Conservation (phyloP, 2,797 vertebrate genomes). For the Nyctalus aviator region DNA sequence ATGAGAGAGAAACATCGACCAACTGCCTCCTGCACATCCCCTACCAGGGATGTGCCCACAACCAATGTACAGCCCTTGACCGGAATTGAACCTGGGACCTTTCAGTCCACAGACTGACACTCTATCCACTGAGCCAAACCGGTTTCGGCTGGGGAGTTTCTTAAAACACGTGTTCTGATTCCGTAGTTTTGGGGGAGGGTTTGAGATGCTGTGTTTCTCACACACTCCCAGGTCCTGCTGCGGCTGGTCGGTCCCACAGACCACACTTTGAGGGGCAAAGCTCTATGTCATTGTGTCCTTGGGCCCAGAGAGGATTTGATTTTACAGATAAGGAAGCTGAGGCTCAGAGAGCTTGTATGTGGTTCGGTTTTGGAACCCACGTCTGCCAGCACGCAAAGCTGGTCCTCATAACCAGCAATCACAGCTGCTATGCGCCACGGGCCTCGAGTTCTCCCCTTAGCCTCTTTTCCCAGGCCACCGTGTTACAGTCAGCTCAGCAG, state of each 20-base stretch:
- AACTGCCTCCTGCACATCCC: too few relatives aligned
- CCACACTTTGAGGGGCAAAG: background rate
- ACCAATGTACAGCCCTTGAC: too few relatives aligned
- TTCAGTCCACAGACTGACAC: too few relatives aligned
- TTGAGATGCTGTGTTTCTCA: background rate
- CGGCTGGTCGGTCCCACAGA: background rate
- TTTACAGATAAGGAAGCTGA: background rate
- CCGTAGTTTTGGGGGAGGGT: background rate
- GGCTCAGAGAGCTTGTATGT: too few relatives aligned
- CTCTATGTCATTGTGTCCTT: background rate
- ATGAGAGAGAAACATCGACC: too few relatives aligned
- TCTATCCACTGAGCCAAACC: too few relatives aligned
- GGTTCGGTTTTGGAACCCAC: background rate
- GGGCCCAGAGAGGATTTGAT: rapidly evolving
- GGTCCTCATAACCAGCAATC: background rate
- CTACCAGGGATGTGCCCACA: too few relatives aligned
- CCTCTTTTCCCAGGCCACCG: background rate
- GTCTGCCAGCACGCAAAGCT: background rate
- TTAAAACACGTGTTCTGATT: background rate
- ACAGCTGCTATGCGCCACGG: background rate
- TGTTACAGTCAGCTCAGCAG: background rate
- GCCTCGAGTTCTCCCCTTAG: background rate
- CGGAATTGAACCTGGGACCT: too few relatives aligned
- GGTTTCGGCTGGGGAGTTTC: background rate
- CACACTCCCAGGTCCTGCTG: background rate